Conservation (phyloP, 2,113 vertebrate species). For the Callospermophilus lateralis region DNA sequence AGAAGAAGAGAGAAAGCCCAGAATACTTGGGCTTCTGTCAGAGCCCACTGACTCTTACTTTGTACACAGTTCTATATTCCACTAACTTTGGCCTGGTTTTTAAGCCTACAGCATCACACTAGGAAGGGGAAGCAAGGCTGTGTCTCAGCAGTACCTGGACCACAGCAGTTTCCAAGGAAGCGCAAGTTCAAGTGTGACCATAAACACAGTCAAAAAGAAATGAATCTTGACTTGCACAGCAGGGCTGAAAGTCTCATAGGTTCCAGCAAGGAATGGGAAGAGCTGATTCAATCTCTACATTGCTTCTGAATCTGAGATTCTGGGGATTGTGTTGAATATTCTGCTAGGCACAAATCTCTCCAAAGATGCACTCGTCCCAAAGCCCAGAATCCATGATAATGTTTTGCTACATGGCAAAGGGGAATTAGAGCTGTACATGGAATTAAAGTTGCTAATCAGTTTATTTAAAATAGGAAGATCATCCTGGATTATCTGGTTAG, state of each 20-base stretch:
- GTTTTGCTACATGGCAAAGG: neutral
- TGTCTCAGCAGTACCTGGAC: neutral
- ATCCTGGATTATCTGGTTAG: neutral
- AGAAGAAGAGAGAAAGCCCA: neutral
- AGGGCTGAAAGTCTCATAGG: neutral
- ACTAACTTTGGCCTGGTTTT: neutral
- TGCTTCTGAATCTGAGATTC: neutral
- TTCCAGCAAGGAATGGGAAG: neutral
- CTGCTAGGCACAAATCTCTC: neutral
- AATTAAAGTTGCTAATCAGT: neutral
- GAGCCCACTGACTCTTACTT: neutral
- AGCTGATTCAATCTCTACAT: neutral
- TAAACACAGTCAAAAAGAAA: neutral
- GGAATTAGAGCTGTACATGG: neutral
- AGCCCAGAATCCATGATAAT: neutral
- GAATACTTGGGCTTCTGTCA: neutral
- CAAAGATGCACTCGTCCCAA: neutral
- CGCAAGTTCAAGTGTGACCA: neutral
- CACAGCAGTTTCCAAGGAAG: neutral
- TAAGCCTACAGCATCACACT: neutral
- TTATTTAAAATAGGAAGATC: neutral
- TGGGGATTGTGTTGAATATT: neutral
- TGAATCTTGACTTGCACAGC: neutral
- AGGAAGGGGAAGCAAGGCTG: neutral
- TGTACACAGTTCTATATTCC: neutral